Evolutionary conservation across 2,888 invertebrate genomes (phyloP), one percentile per base, ranked within the genome.

Genomic region (Mongoloraphidia duomilia): DNA sequence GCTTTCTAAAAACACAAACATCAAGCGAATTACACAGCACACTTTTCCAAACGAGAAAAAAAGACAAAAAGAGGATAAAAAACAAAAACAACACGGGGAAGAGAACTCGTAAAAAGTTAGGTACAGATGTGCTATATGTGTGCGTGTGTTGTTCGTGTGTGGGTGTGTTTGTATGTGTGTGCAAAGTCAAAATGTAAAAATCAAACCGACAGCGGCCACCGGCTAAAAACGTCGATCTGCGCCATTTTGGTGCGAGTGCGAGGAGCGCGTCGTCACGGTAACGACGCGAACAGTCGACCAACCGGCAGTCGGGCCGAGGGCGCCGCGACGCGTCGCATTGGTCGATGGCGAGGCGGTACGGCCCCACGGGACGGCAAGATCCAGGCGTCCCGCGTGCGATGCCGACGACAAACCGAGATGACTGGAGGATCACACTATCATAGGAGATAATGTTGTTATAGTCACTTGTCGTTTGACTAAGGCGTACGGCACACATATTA

Each of bases 391-490:
- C 68, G 69, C 70, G 46, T 45, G 59, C 64, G 69, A 47, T 12
- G 40, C 67, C 69, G 66, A 63, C 69, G 13, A 37, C 13, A 4
- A 9, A n/a, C 13, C 34, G 40, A 41, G 47, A 40, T 47, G 45
- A 68, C 67, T 65, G 65, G 66, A 66, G 66, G 67, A 67, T 65
- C 65, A 65, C 40, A 13, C 66, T 68, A 68, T 68, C 69, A 68
- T 65, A 26, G 26, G 65, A 65, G 65, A 67, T 69, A 69, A 69
- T 69, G 63, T 65, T 63, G 69, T 69, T 69, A 69, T 67, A 68
- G 64, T 67, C 68, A 67, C 67, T 68, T 67, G 66, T 63, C 65
- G 65, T 65, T 66, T 64, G 66, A 66, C 67, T 65, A 64, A 67
- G 66, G 65, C 66, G 67, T 67, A 67, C 67, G 67, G 66, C 64